Conservation (phyloP, 2,888 invertebrate genomes). For the Leptarthrus brevirostris region DNA sequence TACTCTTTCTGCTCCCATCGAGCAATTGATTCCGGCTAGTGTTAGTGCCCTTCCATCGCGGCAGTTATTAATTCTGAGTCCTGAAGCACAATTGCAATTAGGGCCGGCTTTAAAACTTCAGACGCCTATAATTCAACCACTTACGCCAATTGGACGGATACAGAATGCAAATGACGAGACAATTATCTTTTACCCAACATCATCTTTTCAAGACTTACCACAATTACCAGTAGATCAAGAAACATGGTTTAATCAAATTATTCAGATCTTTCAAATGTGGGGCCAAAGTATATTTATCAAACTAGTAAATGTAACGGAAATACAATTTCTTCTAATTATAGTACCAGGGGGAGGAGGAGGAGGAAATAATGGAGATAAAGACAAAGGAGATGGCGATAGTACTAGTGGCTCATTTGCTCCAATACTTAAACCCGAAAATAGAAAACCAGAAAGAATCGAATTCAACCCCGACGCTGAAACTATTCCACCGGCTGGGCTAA, state of each 20-base stretch:
- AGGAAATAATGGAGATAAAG: not conserved
- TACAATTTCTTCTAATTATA: too few relatives aligned
- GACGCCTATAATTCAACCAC: slow-evolving; percentile 53
- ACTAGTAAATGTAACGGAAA: too few relatives aligned
- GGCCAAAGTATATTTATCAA: not conserved
- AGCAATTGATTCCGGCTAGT: slow-evolving; percentile 10
- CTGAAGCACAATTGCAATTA: slow-evolving; percentile 63
- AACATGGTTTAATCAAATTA: not conserved
- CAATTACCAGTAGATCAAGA: not conserved
- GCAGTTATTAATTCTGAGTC: slow-evolving; percentile 65
- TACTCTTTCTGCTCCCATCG: slow-evolving; percentile 45
- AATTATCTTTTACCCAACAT: slow-evolving; percentile 56
- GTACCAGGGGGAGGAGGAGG: not conserved
- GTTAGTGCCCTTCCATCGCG: slow-evolving; percentile 39
- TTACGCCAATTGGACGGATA: slow-evolving; percentile 63
- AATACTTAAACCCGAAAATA: not conserved
- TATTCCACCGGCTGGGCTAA: slow-evolving; percentile 53
- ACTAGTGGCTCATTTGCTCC: not conserved
- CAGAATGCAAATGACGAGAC: slow-evolving; percentile 63
- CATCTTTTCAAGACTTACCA: not conserved
- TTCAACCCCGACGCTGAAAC: slow-evolving; percentile 48
- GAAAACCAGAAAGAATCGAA: slow-evolving; percentile 30
- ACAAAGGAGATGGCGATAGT: not conserved
- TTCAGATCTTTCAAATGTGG: slow-evolving; percentile 24
- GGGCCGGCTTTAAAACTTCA: slow-evolving; percentile 52